Conservation (phyloP, 1,140 invertebrate species). For the Scylla paramamosain region DNA sequence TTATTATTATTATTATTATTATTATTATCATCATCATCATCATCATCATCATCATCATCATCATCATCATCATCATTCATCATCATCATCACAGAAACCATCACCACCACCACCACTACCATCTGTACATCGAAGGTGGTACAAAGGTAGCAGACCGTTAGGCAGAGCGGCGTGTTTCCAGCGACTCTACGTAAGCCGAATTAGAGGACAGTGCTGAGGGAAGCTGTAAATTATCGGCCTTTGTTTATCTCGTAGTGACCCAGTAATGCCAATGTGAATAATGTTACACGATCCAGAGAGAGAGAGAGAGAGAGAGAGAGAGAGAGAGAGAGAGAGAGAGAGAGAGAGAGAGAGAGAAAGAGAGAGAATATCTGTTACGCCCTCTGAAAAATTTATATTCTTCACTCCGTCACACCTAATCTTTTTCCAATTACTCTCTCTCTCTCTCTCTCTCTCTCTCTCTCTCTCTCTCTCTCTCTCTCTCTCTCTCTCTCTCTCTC, state of each 20-base stretch:
- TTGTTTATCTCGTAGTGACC: neutral
- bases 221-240: neutral
- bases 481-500: neutral
- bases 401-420: slow-evolving; percentile 13
- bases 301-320: slow-evolving; percentile 18
- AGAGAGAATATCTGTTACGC: neutral
- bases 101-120: too few relatives aligned
- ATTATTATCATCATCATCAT: too few relatives aligned
- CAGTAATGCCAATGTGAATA: neutral
- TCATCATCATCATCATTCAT: too few relatives aligned
- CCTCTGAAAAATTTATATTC: slow-evolving; percentile 10
- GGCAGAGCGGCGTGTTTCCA: too few relatives aligned
- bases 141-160: too few relatives aligned
- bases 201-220: neutral
- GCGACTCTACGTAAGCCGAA: too few relatives aligned
- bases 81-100: too few relatives aligned
- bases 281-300: neutral
- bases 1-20: too few relatives aligned
- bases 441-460: slow-evolving; percentile 18
- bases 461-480: slow-evolving; percentile 11
- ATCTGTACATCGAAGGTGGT: too few relatives aligned
- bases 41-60: too few relatives aligned
- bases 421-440: slow-evolving; percentile 13
- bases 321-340: neutral
- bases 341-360: neutral